phyloP scores from a whole-genome alignment of 2,113 vertebrate species.

The Prinia subflava region DNA sequence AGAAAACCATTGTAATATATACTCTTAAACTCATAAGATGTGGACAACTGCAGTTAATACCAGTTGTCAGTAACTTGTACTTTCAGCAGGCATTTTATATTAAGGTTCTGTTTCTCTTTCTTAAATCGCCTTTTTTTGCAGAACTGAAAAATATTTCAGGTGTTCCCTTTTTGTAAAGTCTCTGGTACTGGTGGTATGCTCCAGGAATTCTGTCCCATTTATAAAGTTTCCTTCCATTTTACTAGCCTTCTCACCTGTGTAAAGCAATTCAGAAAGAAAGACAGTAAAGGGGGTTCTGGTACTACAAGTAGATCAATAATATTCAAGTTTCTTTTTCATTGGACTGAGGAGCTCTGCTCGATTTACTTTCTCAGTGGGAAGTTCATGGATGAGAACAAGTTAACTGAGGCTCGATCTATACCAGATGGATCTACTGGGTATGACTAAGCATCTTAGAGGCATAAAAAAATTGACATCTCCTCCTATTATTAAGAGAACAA shows the following conservation, averaged over 20 bases:
- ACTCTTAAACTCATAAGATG: neutral
- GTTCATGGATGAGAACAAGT: slow-evolving; percentile 48
- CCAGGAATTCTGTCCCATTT: neutral
- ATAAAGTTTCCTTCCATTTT: neutral
- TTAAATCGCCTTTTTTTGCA: neutral
- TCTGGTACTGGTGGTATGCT: neutral
- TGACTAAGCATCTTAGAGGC: neutral
- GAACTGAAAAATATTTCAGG: neutral
- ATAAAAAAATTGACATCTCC: slow-evolving; percentile 48
- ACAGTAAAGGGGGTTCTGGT: neutral
- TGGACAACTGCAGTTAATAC: neutral
- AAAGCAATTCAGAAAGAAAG: slow-evolving; percentile 38
- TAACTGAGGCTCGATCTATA: slow-evolving; percentile 28
- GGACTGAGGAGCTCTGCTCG: neutral
- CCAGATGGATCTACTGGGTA: slow-evolving; percentile 38
- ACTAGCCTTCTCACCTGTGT: neutral
- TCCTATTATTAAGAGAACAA: neutral
- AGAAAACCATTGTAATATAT: neutral
- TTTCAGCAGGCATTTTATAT: neutral
- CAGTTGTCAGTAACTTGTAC: neutral
- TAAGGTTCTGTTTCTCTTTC: neutral
- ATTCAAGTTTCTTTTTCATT: neutral
- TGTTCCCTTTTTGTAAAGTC: neutral
- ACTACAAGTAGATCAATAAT: neutral
- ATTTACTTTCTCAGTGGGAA: slow-evolving; percentile 41